Base-by-base conservation (phyloP, 2,113 vertebrate species). In the Oriolus oriolus region DNA sequence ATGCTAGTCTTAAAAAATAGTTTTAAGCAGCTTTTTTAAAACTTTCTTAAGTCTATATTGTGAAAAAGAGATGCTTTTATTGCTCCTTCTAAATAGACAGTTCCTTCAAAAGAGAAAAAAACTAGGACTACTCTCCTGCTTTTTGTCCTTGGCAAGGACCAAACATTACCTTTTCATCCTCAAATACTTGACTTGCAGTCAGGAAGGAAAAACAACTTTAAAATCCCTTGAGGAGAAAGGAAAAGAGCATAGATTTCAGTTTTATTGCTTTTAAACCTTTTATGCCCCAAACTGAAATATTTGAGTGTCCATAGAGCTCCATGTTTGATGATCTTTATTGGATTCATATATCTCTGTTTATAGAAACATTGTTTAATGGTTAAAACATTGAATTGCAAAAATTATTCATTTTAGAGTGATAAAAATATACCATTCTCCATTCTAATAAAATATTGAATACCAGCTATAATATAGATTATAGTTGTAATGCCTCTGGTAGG, bases 391-490 rank as follows among this genome's bases (percentile, higher is more conserved):
- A 96, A 94, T 89, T 96, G 84, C 69, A 97, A 95, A 96, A 97
- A 89, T 39, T 4, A 96, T 85, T 94, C 74, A 60, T 85, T 92
- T 95, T 84, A 89, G 59, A 88, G 56, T 89, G 74, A 94, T 90
- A 50, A 91, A 95, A 90, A 94, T 87, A 83, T 15, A 93, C 89
- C 50, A 63, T 78, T 68, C 75, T 89, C 31, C 26, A 85, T 95
- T 96, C 90, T 95, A 97, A 96, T 93, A 95, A 95, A 91, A 87
- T 94, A 94, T 96, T 96, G 86, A 97, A 78, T 96, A 87, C 44
- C 49, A 20, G 37, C 59, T 97, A 35, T 83, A 95, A 88, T 84
- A 76, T 39, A 96, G 77, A 96, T 93, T 92, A 76, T 61, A 84
- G 61, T n/a, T 84, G 61, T 78, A 84, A 79, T 63, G 69, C 75